Base-by-base conservation (phyloP, 2,113 vertebrate genomes). In the Varanus salvator region DNA sequence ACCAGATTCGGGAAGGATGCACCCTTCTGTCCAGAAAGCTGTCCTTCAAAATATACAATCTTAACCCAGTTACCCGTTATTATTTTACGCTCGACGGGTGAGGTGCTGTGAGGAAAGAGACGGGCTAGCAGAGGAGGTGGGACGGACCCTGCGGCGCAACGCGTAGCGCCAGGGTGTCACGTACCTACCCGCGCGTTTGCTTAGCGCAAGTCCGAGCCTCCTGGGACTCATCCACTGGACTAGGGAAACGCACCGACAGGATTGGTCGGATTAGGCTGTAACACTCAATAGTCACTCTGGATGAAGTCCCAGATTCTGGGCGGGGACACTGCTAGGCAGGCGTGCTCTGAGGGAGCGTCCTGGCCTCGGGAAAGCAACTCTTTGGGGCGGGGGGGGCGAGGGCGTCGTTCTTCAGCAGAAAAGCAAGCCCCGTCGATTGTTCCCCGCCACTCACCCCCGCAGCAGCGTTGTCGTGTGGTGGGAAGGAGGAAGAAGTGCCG, bases 401-500 rank as follows among this genome's bases (percentile, higher is more conserved):
- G 60, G 75, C 21, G n/a, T 27, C 72, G 66, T 25, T 74, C 8
- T 15, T 66, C 57, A 64, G 1, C 54, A 25, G 29, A 6, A 34
- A 1, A 48, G 34, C 29, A 8, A 29, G 64, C 19, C 50, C 76
- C 1, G 15, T 3, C 17, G n/a, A 14, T 6, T 64, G 31, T 12
- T n/a, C 74, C 54, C 60, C 3, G 57, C 57, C 8, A 8, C 23
- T 25, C 44, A 5, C 48, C 23, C 11, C 6, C 6, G 90, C 87
- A 1, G 8, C 38, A 8, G n/a, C 23, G 23, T n/a, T 81, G 21
- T 17, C 54, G 54, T 7, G 54, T 27, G 19, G 34, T 82, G 72
- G 82, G 71, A 81, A 21, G 57, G 74, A 57, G 71, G 90, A 83
- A 50, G 71, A 90, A 74, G 78, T 86, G 89, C 84, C 81, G 78